Percentiles rank a stretch among this genome's conserved stretches.
Conservation (phyloP, 2,797 vertebrate genomes). For the Masticophis lateralis region DNA sequence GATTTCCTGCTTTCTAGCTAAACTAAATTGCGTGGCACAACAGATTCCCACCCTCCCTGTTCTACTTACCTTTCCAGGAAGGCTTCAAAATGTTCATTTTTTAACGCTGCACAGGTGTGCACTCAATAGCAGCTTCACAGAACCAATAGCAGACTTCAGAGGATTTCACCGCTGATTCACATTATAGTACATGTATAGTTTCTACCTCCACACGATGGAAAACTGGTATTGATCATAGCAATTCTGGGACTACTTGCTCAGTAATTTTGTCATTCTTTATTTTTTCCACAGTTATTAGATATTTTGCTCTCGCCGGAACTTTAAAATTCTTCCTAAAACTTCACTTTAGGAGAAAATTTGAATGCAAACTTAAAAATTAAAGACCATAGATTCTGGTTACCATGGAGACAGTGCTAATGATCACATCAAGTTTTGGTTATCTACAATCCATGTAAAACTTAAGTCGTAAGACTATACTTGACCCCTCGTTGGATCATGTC, state of each 20-base stretch:
- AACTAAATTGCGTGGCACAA: too few relatives aligned
- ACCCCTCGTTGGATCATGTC: conserved; percentile 44
- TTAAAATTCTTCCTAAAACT: background rate
- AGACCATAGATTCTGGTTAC: background rate
- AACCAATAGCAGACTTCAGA: too few relatives aligned
- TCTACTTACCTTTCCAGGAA: too few relatives aligned
- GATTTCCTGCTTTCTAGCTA: too few relatives aligned
- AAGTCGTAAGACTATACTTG: background rate
- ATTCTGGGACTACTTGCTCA: background rate
- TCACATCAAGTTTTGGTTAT: conserved; percentile 33
- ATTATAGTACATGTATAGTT: background rate
- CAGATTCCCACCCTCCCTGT: too few relatives aligned
- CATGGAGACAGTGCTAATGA: conserved; percentile 14
- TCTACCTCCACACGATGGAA: background rate
- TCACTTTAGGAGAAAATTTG: background rate
- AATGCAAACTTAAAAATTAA: background rate
- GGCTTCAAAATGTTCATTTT: too few relatives aligned
- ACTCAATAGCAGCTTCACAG: too few relatives aligned
- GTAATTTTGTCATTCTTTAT: background rate
- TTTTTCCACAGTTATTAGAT: background rate
- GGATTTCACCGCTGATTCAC: too few relatives aligned
- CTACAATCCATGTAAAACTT: conserved; percentile 28
- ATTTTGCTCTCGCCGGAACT: background rate
- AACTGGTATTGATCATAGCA: background rate
- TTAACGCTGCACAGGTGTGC: too few relatives aligned